phyloP scores from a whole-genome alignment of 2,113 vertebrate genomes.

The Ammospiza nelsoni region DNA sequence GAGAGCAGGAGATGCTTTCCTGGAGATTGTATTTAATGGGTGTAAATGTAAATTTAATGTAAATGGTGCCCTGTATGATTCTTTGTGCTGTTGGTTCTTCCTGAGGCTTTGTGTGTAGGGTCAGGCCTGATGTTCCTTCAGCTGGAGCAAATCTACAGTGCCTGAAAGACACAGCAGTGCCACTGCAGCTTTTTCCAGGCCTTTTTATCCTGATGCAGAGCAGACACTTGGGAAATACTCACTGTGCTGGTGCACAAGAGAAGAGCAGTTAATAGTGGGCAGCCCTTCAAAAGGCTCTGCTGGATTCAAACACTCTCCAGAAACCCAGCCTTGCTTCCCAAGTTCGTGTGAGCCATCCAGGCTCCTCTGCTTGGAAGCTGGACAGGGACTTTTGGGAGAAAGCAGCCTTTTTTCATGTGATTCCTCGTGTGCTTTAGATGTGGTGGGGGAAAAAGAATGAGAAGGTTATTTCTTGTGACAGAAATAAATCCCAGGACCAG shows the following conservation, averaged over 20 bases:
- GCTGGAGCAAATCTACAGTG: background rate
- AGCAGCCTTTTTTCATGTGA: background rate
- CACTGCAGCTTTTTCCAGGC: background rate
- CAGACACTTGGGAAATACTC: background rate
- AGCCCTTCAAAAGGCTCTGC: background rate
- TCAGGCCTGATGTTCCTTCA: background rate
- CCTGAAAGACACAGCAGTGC: background rate
- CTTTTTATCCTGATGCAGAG: background rate
- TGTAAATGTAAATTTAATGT: background rate
- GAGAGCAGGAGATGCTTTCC: background rate
- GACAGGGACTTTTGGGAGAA: background rate
- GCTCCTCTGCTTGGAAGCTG: background rate
- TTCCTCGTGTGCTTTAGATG: background rate
- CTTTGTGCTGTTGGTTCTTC: background rate
- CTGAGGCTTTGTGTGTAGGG: background rate
- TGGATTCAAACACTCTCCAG: background rate
- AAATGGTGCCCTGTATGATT: fast-evolving
- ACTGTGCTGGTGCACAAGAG: background rate
- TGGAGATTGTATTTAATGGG: background rate
- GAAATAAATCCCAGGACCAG: background rate
- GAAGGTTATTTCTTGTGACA: background rate
- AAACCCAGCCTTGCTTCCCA: background rate
- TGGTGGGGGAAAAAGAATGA: background rate
- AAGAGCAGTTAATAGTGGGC: background rate
- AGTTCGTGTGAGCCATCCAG: background rate